Evolutionary conservation across 2,797 vertebrate genomes (phyloP), one percentile per base, ranked within the genome.

Genomic region (Pyrocephalus nanus): DNA sequence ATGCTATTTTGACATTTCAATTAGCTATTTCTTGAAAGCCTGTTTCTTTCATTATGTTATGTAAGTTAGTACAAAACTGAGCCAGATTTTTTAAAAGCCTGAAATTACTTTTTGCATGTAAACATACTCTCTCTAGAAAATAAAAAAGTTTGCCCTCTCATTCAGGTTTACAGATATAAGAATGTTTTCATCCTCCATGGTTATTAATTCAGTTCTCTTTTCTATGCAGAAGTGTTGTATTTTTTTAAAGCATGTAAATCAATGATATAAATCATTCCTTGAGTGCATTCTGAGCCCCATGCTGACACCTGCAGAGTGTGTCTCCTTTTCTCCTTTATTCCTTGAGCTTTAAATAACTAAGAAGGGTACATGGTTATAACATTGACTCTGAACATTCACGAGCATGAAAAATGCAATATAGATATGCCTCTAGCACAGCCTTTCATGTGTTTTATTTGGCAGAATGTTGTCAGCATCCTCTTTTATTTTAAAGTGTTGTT

Each of bases 381-480:
- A 86, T 67, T 81, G 82, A 82, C 48, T 90, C 79, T 45, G 34
- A 94, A 86, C 87, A 82, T 79, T 82, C 92, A 69, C 38, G 10
- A 92, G 74, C 74, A 60, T 92, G 92, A 88, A 94, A 96, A 96
- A 94, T 93, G 64, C 60, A 81, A 66, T 55, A 61, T 23, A 75
- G 55, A 36, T 73, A 62, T 25, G 51, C 83, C 70, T 82, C 55
- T 54, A 82, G 60, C 64, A 32, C 36, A 90, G 17, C 30, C 38
- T 93, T 96, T 88, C 76, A 61, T 82, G 62, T 84, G 48, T 67
- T 88, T 86, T 75, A 57, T 86, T 84, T 93, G 82, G 64, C 76
- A 93, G 64, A 92, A 90, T 60, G 36, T 71, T 78, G 38, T 75
- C 90, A 81, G 42, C 71, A 66, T 65, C 20, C 21, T 71, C 81